Evolutionary conservation across 2,888 invertebrate genomes (phyloP).

Genomic region (Hydraecia micacea): DNA sequence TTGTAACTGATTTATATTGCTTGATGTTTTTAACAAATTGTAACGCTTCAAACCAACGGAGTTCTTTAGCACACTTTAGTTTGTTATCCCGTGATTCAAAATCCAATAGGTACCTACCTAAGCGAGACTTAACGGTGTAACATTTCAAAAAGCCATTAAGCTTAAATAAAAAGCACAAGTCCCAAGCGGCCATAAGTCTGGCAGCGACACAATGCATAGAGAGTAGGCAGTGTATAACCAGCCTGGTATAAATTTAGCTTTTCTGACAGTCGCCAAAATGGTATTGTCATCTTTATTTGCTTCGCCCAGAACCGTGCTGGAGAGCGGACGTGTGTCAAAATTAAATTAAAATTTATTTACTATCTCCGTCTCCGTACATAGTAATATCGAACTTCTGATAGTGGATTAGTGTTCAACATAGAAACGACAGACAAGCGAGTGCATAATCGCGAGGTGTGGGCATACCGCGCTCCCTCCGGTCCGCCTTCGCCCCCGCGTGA

Average conservation of each 20-base stretch:
- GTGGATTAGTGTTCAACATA: no score
- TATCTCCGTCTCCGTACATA: no score
- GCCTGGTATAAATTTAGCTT: constrained; percentile 55
- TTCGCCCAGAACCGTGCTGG: no score
- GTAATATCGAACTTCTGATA: no score
- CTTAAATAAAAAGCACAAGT: constrained; percentile 63
- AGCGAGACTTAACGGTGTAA: constrained; percentile 43
- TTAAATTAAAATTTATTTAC: no score
- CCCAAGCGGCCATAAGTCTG: constrained; percentile 66
- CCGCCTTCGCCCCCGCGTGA: no score
- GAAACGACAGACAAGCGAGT: no score
- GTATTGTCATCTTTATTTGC: constrained; percentile 58
- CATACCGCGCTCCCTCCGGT: no score
- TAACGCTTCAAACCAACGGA: background rate
- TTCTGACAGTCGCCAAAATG: constrained; percentile 65
- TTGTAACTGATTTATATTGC: background rate
- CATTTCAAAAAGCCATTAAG: constrained; percentile 61
- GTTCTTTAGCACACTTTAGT: background rate
- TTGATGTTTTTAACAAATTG: background rate
- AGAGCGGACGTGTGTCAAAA: no score
- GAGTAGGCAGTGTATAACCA: constrained; percentile 52
- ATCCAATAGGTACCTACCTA: constrained; percentile 56
- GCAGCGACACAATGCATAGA: constrained; percentile 61
- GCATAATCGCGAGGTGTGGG: no score
- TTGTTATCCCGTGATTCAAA: background rate